Percentiles rank a stretch among this genome's conserved stretches.
Conservation (phyloP, 2,797 vertebrate genomes). For the Sciurus vulgaris region DNA sequence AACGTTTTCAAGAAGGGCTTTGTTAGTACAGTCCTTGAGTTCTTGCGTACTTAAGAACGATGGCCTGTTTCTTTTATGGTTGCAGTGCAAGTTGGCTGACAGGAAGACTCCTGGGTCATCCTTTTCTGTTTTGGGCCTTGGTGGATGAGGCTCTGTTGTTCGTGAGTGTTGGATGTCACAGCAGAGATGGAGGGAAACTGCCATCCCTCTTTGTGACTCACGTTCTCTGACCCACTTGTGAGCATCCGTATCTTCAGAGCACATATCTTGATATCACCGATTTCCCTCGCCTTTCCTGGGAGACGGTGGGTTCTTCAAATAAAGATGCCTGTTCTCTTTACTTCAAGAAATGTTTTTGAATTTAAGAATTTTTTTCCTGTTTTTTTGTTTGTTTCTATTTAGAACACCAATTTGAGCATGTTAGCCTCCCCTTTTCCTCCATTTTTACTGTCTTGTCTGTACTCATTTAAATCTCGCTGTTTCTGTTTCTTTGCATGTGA, state of each 20-base stretch:
- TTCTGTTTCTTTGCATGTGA: background rate
- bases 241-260: background rate
- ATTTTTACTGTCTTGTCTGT: background rate
- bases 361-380: background rate
- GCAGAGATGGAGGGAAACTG: background rate
- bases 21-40: background rate
- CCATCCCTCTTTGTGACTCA: fast-evolving
- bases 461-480: background rate
- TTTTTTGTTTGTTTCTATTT: background rate
- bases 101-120: background rate
- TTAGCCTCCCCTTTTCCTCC: background rate
- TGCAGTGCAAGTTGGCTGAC: background rate
- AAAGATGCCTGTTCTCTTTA: background rate
- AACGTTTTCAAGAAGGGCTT: background rate
- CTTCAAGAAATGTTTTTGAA: background rate
- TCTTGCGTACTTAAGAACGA: background rate
- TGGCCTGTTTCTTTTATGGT: background rate
- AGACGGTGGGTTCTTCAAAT: background rate
- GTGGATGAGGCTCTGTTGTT: background rate
- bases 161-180: background rate
- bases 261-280: fast-evolving
- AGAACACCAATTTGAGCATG: background rate
- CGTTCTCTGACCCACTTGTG: background rate
- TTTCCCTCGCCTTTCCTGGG: background rate
- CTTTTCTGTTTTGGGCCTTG: background rate